Base-by-base conservation (phyloP, 2,113 vertebrate genomes). In the Gnathonemus longibarbis region DNA sequence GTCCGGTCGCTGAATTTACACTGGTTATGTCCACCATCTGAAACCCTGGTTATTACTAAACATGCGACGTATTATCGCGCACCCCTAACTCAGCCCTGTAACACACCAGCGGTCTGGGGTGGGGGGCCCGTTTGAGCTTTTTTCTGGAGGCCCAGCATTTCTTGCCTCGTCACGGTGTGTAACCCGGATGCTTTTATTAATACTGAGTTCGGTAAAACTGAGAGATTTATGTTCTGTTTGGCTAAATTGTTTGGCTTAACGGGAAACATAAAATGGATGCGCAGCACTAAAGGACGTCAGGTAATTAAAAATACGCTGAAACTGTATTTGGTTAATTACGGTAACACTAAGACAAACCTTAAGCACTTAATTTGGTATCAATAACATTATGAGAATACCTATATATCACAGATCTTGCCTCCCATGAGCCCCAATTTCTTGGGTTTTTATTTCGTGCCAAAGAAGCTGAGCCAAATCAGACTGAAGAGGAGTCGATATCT, bases 401-500 rank as follows among this genome's bases (percentile, higher is more conserved):
- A 48, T 42, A 46, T 48, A 48, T 46, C 21, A 48, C 24, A 48
- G 9, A 84, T 45, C 45, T 24, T 46, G 19, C 17, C 42, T 84
- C 39, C 80, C 45, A 9, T 48, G 80, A 45, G 24, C 39, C 80
- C 19, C 21, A 45, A 13, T 48, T 45, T 84, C 24, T 42, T 84
- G 19, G 4, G 19, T 48, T n/a, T 3, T 48, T 84, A 48, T 48
- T 84, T 48, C 45, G 24, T 48, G 83, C 83, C 84, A 77, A 89
- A 88, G 39, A 80, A 52, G 74, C 86, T 17, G 27, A 84, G 56
- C 46, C 83, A 83, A 90, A 88, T 27, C 74, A 70, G 84, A 90
- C 83, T 77, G 53, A 88, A 91, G 89, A 87, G 80, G 77, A 31
- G 66, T 58, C 87, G 86, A 91, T 89, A 90, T 87, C 35, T 87